Evolutionary conservation across 2,113 vertebrate genomes (phyloP), one percentile per base, ranked within the genome.

Genomic region (Oophaga pumilio): DNA sequence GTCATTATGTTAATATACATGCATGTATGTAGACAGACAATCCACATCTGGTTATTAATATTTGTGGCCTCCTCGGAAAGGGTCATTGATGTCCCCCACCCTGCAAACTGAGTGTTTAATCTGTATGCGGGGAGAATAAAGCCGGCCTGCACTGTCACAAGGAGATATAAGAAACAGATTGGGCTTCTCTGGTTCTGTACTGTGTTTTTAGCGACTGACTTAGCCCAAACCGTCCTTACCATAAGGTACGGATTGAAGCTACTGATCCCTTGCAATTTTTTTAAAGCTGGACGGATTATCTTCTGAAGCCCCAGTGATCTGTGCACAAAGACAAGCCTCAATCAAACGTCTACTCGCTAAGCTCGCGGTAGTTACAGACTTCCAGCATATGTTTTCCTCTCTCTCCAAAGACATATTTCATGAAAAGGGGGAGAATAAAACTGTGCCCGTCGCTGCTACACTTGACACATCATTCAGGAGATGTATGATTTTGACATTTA

Each of bases 401-500:
- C 56, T 78, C 56, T 78, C 50, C 2, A 0, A 88, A 90, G 87
- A 62, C 85, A 8, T 90, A 91, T 82, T 86, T 87, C 85, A 0
- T 64, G 84, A 89, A 87, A 85, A 81, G 53, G 69, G 24, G 81
- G 87, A 49, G n/a, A 76, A 89, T 91, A 91, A 18, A 20, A 8
- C 4, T 86, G 82, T 89, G 90, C 73, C 60, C 84, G 90, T 93
- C 90, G 88, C 90, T 91, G 87, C 90, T 86, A 90, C 91, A 90
- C 89, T 43, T 94, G 91, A 92, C 91, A 92, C 93, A 89, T 82
- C 89, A 89, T 90, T 91, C 90, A 24, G 64, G 90, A 94, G 91
- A 92, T 92, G 89, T 91, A 91, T 88, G 93, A 91, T 92, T 94
- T 92, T 95, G 94, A 95, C 94, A 93, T 94, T 94, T 94, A 93